Evolutionary conservation across 2,888 invertebrate genomes (phyloP).

Genomic region (Amphipoea oculea): DNA sequence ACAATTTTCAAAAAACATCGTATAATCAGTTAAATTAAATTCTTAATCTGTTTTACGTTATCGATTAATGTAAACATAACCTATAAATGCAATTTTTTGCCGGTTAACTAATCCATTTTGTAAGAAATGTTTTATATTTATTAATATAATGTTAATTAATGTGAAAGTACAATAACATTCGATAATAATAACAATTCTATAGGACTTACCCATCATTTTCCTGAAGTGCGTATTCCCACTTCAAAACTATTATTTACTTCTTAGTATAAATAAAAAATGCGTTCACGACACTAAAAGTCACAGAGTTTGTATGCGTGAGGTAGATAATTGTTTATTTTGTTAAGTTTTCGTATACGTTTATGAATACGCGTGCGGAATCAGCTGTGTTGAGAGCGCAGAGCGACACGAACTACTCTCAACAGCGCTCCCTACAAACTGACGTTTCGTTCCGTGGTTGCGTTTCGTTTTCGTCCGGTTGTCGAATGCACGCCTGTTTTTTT

Average conservation of each 20-base stretch:
- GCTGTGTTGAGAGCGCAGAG: conserved; percentile 73
- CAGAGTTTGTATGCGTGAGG: conserved; percentile 68
- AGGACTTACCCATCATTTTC: conserved; percentile 80
- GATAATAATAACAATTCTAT: conserved; percentile 9
- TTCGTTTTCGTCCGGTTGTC: conserved; percentile 70
- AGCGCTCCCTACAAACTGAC: conserved; percentile 83
- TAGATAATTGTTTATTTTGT: conserved; percentile 69
- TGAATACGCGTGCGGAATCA: conserved; percentile 82
- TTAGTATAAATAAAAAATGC: conserved; percentile 49
- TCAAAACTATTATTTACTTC: conserved; percentile 61
- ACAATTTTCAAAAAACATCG: background rate
- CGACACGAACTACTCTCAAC: conserved; percentile 73
- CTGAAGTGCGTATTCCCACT: conserved; percentile 69
- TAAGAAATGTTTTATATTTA: background rate
- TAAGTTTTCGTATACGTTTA: conserved; percentile 68
- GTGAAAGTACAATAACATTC: background rate
- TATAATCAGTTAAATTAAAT: background rate
- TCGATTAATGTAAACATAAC: conserved; percentile 65
- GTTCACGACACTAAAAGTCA: conserved; percentile 76
- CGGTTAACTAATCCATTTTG: background rate
- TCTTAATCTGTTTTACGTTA: background rate
- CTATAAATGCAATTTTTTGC: conserved; percentile 34
- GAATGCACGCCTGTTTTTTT: conserved; percentile 68
- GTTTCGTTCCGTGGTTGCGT: conserved; percentile 66
- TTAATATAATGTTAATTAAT: background rate